phyloP scores from a whole-genome alignment of 2,888 invertebrate species.

The Andrena flavipes region DNA sequence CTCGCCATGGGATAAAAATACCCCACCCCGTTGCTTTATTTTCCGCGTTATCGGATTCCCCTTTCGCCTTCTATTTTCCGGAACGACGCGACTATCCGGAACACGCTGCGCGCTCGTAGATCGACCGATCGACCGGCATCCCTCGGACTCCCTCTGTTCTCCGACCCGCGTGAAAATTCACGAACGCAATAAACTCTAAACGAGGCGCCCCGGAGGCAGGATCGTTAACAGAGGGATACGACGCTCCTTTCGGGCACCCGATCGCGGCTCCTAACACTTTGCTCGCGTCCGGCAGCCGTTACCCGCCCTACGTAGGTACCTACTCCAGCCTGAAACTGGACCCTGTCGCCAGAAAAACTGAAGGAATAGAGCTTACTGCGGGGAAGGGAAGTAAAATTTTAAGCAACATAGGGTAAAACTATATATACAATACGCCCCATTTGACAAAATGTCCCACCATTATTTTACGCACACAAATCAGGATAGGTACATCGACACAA shows the following conservation, averaged over 20 bases:
- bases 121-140: not conserved
- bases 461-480: too few species aligned
- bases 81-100: not conserved
- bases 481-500: too few species aligned
- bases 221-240: constrained; percentile 1
- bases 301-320: not conserved
- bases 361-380: too few species aligned
- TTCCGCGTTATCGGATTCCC: constrained; percentile 4
- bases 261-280: not conserved
- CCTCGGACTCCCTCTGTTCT: not conserved
- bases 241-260: not conserved
- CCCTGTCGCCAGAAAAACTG: too few species aligned
- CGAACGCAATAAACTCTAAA: constrained; percentile 40
- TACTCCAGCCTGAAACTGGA: not conserved
- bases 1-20: constrained; percentile 9
- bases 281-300: not conserved
- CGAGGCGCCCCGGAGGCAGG: constrained; percentile 22
- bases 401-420: too few species aligned
- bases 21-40: not conserved
- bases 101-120: constrained; percentile 1
- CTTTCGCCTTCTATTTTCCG: not conserved
- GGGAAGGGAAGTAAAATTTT: too few species aligned
- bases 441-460: too few species aligned
- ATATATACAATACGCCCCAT: too few species aligned
- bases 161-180: constrained; percentile 31